phyloP scores from a whole-genome alignment of 2,113 vertebrate species.

The Cyanoderma ruficeps region DNA sequence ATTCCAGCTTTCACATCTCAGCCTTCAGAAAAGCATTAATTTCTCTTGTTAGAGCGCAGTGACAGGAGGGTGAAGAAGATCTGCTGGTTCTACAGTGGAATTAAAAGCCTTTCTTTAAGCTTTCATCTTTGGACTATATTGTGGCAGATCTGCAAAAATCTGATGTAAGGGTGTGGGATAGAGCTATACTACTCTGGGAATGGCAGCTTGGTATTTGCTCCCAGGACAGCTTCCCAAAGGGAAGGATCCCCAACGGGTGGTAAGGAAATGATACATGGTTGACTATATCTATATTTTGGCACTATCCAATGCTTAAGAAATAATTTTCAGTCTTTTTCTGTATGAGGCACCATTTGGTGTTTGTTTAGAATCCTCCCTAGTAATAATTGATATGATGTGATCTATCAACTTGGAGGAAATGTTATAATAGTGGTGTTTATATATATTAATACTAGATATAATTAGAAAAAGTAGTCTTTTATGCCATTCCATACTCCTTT shows the following conservation, averaged over 20 bases:
- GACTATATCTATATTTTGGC: neutral
- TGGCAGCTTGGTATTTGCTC: neutral
- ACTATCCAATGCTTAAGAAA: neutral
- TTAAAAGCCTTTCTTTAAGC: neutral
- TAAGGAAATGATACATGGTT: neutral
- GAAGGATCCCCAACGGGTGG: neutral
- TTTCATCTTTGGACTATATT: neutral
- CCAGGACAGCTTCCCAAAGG: neutral
- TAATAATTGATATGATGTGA: neutral
- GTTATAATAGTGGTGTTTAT: neutral
- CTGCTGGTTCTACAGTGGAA: neutral
- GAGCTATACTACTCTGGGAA: neutral
- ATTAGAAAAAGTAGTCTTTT: neutral
- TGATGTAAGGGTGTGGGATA: neutral
- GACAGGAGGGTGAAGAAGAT: neutral
- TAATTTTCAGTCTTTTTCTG: neutral
- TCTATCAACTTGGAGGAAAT: neutral
- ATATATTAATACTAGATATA: neutral
- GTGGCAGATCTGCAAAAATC: neutral
- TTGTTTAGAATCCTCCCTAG: neutral
- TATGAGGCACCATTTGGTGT: neutral
- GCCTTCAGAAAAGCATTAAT: neutral
- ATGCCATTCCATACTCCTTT: neutral
- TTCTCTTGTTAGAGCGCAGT: neutral
- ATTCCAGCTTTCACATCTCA: neutral